Evolutionary conservation across 2,113 vertebrate species (phyloP).

Genomic region (Australoheros scitulus): DNA sequence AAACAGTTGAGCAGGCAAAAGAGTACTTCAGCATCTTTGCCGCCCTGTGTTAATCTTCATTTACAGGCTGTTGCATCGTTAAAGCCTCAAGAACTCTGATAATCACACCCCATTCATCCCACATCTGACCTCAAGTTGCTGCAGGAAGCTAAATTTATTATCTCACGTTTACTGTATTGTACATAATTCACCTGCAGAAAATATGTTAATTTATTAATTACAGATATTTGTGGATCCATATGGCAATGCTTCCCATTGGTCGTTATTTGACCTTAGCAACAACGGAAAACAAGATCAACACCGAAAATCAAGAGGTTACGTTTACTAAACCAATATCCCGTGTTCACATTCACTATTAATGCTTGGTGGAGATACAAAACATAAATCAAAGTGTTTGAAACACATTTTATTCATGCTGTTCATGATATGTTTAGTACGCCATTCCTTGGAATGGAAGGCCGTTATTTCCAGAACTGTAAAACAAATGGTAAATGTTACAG

Average conservation of each 20-base stretch:
- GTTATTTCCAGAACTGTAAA: not conserved
- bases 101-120: not conserved
- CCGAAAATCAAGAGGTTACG: not conserved
- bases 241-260: not conserved
- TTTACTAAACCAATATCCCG: not conserved
- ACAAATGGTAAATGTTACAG: not conserved
- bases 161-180: not conserved
- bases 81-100: not conserved
- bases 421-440: not conserved
- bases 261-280: not conserved
- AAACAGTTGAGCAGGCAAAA: conserved; percentile 6
- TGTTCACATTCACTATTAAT: not conserved
- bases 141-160: not conserved
- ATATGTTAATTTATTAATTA: not conserved
- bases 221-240: not conserved
- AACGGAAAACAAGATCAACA: not conserved
- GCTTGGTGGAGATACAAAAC: not conserved
- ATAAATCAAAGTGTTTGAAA: not conserved
- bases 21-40: not conserved
- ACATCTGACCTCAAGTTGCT: not conserved
- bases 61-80: not conserved
- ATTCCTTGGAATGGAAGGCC: not conserved
- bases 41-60: not conserved
- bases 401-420: not conserved
- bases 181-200: not conserved